phyloP scores from a whole-genome alignment of 2,113 vertebrate genomes.

The Procavia capensis region DNA sequence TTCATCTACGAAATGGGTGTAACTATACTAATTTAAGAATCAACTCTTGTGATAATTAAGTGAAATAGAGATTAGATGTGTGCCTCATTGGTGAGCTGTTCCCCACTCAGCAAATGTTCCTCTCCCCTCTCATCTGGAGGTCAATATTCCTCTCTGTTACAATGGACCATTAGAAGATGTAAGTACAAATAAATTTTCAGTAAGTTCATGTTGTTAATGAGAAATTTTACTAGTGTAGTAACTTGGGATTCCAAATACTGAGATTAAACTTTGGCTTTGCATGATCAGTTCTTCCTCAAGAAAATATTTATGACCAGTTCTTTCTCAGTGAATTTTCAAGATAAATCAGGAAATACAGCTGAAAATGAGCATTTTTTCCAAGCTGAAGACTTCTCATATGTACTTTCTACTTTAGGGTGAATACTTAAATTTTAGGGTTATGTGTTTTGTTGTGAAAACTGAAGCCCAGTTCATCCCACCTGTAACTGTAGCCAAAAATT shows the following conservation, averaged over 20 bases:
- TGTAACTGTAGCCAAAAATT: too few species aligned
- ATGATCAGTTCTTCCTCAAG: neutral
- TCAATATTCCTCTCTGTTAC: neutral
- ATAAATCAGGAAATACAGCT: neutral
- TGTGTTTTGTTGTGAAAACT: too few species aligned
- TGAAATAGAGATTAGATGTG: neutral
- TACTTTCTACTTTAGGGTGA: neutral
- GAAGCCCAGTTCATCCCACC: too few species aligned
- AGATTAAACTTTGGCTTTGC: neutral
- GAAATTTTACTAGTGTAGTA: neutral
- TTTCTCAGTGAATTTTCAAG: conserved; percentile 4
- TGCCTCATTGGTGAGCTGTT: neutral
- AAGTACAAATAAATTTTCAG: neutral
- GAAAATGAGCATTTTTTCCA: neutral
- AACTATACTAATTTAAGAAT: neutral
- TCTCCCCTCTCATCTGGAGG: neutral
- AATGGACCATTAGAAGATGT: neutral
- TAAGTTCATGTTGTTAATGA: neutral
- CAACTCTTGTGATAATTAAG: neutral
- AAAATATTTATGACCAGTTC: conserved; percentile 9
- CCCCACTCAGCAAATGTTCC: neutral
- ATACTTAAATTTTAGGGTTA: neutral
- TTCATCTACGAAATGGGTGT: neutral
- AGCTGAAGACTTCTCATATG: neutral
- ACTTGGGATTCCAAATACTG: neutral